Percentiles rank a stretch among this genome's conserved stretches.
These are phyloP conservation scores for Channa maculata DNA, from an alignment of 2,113 vertebrate genomes.

Conservation along the genomic window DNA sequence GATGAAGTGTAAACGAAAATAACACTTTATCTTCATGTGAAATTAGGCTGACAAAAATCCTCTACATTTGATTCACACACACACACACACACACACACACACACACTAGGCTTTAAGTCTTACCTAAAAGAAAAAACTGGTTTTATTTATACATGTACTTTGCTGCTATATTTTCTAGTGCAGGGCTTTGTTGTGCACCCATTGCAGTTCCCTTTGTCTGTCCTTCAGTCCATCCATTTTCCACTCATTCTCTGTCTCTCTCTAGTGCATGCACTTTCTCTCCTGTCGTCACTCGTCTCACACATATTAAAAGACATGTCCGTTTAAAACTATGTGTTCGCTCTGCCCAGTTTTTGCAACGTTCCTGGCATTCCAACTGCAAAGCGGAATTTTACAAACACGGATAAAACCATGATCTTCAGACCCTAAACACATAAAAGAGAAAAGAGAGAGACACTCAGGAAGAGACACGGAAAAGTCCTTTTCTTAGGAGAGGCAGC, in stretches of 20 bases:
- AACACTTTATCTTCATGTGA: constrained; percentile 60
- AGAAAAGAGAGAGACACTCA: constrained; percentile 31
- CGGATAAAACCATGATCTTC: constrained; percentile 35
- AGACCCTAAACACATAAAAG: constrained; percentile 19
- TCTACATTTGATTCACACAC: constrained; percentile 22
- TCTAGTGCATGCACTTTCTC: neutral
- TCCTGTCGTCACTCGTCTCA: constrained; percentile 25
- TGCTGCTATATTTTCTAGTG: constrained; percentile 11
- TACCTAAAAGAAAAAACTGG: constrained; percentile 36
- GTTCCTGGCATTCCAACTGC: constrained; percentile 65
- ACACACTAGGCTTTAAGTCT: constrained; percentile 15
- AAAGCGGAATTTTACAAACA: constrained; percentile 58
- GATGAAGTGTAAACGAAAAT: constrained; percentile 58
- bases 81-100: constrained; percentile 27
- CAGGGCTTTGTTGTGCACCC: constrained; percentile 44
- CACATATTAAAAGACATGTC: constrained; percentile 63
- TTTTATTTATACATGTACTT: constrained; percentile 49
- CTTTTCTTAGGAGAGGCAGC: constrained; percentile 14
- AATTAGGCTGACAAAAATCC: constrained; percentile 50
- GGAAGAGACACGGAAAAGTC: constrained; percentile 24
- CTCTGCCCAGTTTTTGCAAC: constrained; percentile 41
- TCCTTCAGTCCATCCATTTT: constrained; percentile 12
- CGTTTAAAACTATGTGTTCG: constrained; percentile 23
- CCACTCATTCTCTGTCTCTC: constrained; percentile 20
- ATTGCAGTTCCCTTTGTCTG: constrained; percentile 28